These are phyloP conservation scores for Hirudinaria manillensis DNA, from an alignment of 2,888 invertebrate species.

Conservation along the genomic window DNA sequence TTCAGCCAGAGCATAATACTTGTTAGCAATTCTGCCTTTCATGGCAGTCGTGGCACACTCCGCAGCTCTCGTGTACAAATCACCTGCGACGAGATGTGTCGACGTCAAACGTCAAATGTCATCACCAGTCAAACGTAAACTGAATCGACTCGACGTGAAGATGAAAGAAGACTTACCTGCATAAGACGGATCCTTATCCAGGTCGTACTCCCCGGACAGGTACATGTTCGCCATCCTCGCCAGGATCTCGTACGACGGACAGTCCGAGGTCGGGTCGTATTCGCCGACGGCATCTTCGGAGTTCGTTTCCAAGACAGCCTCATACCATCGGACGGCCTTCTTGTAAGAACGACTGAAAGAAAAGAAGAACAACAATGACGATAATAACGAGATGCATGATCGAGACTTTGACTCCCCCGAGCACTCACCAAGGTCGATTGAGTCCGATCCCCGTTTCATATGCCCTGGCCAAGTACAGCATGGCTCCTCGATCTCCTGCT, in stretches of 20 bases:
- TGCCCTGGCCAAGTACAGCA: slow-evolving; percentile 58
- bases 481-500: slow-evolving; percentile 57
- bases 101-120: neutral
- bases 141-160: neutral
- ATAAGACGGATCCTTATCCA: slow-evolving; percentile 54
- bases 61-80: slow-evolving; percentile 58
- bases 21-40: slow-evolving; percentile 59
- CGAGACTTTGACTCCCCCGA: neutral
- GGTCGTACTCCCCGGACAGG: slow-evolving; percentile 53
- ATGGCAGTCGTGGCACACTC: slow-evolving; percentile 59
- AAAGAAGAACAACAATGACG: neutral
- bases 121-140: neutral
- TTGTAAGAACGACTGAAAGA: slow-evolving; percentile 12
- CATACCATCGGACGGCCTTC: slow-evolving; percentile 55
- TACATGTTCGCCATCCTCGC: slow-evolving; percentile 58
- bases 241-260: slow-evolving; percentile 55
- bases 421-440: neutral
- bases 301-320: slow-evolving; percentile 50
- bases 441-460: slow-evolving; percentile 55
- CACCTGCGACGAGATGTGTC: slow-evolving; percentile 47
- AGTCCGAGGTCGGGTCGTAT: slow-evolving; percentile 52
- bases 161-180: slow-evolving; percentile 48
- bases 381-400: neutral
- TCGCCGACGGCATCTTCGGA: slow-evolving; percentile 50
- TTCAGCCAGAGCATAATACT: slow-evolving; percentile 57